Evolutionary conservation across 2,888 invertebrate species (phyloP), one percentile per base, ranked within the genome.

Genomic region (Melanargia galathea): DNA sequence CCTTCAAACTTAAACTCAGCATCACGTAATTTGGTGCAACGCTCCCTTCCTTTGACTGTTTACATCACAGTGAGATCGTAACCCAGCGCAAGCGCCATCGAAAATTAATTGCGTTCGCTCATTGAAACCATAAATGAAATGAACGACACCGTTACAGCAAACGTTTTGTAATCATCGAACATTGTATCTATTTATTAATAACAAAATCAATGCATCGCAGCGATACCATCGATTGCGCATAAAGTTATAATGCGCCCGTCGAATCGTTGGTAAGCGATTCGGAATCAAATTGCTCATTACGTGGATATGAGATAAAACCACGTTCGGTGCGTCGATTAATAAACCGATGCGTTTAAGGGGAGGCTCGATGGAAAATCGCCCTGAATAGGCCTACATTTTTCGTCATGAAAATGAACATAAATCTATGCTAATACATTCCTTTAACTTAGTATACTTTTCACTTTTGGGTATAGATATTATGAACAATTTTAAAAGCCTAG

Each of bases 181-280:
- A 33, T 33, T 20, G 33, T 30, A 30, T 30, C n/a, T 30, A 33
- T 54, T 40, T 54, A 46, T 26, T 48, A 55, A 55, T 55, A 55
- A 40, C 40, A 30, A 33, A 57, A 33, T 45, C 45, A 45, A 57
- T 62, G 49, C 40, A 38, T n/a, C 13, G 33, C 54, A 35, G 24
- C 30, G 56, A 62, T 57, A 49, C 35, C 45, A 46, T 62, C 49
- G n/a, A 55, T 55, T 60, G 30, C 30, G 2, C 48, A 60, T 60
- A 63, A 58, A 54, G 59, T 63, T 54, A 59, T 62, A 65, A 60
- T 65, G 54, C 52, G 57, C 13, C 54, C 18, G 16, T 63, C 46
- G 48, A 59, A 62, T 58, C 38, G 65, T 62, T 49, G 35, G 18
- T 35, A 48, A 55, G 38, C 48, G 40, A 45, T 55, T 59, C 45